Evolutionary conservation across 92 coral and sea anemone species (phyloP).

Genomic region (Plumapathes pennacea): DNA sequence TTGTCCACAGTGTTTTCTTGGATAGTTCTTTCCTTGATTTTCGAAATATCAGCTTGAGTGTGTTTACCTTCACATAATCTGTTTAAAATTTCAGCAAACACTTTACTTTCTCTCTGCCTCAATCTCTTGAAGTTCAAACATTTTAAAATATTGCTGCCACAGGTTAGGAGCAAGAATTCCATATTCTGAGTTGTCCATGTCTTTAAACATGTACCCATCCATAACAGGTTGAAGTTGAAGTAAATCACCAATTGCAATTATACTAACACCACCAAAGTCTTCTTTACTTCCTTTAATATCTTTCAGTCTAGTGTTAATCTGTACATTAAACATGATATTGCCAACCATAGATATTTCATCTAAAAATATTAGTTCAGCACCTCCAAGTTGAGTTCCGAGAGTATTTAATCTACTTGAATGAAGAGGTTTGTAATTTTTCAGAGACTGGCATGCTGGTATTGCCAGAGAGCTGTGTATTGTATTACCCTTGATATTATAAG

Average conservation of each 20-base stretch:
- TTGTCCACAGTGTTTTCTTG: conserved; percentile 18
- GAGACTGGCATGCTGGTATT: conserved; percentile 62
- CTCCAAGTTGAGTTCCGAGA: conserved; percentile 51
- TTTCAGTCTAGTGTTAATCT: conserved; percentile 52
- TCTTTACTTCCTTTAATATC: conserved; percentile 47
- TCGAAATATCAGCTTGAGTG: conserved; percentile 34
- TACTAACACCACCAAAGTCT: conserved; percentile 60
- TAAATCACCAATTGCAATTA: conserved; percentile 64
- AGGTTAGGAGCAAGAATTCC: conserved; percentile 48
- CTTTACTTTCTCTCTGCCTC: conserved; percentile 64
- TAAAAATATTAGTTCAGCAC: conserved; percentile 31
- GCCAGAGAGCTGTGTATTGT: conserved; percentile 38
- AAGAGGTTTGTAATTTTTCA: conserved; percentile 53
- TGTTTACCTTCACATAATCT: conserved; percentile 54
- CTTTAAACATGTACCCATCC: conserved; percentile 72
- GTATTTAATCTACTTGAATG: conserved; percentile 63
- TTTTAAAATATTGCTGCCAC: conserved; percentile 7
- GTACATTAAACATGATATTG: conserved; percentile 62
- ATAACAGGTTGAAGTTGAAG: conserved; percentile 54
- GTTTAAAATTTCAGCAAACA: conserved; percentile 52
- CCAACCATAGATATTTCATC: conserved; percentile 77
- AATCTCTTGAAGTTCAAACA: conserved; percentile 31
- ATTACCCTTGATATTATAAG: conserved; percentile 35
- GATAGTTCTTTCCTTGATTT: conserved; percentile 49
- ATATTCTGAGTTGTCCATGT: conserved; percentile 48